Percentiles rank a stretch among this genome's conserved stretches.
These are phyloP conservation scores for Brachionus koreanus DNA, from an alignment of 1,140 invertebrate genomes.

Conservation along the genomic window DNA sequence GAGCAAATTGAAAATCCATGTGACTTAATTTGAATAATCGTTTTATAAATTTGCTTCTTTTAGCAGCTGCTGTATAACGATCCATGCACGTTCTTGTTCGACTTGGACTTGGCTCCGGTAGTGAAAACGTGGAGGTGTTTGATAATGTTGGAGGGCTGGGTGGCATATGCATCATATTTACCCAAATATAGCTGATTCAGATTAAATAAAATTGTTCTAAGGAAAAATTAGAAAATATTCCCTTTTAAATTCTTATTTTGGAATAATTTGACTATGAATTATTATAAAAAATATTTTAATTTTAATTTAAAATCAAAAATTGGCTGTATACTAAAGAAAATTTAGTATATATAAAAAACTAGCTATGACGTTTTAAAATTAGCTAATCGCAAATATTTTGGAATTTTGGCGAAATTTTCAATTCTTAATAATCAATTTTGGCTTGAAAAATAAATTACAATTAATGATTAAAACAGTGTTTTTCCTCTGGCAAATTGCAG, in stretches of 20 bases:
- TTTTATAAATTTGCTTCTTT: slow-evolving; percentile 84
- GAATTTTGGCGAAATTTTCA: neutral
- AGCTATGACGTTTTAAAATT: slow-evolving; percentile 3
- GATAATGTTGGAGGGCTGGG: neutral
- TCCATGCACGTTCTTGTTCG: slow-evolving; percentile 32
- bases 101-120: slow-evolving; percentile 15
- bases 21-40: slow-evolving; percentile 87
- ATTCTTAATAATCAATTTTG: too few relatives aligned
- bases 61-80: slow-evolving; percentile 68
- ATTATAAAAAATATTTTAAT: neutral
- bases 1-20: slow-evolving; percentile 99
- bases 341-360: neutral
- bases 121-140: neutral
- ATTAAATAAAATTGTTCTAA: neutral
- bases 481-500: too few relatives aligned
- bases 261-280: slow-evolving; percentile 9
- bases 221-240: neutral
- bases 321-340: neutral
- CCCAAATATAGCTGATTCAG: neutral
- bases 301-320: neutral
- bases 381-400: neutral
- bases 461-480: too few relatives aligned
- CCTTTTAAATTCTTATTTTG: neutral
- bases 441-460: too few relatives aligned
- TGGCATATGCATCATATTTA: slow-evolving; percentile 28